phyloP scores from a whole-genome alignment of 2,888 invertebrate species.

The Empis stercorea region DNA sequence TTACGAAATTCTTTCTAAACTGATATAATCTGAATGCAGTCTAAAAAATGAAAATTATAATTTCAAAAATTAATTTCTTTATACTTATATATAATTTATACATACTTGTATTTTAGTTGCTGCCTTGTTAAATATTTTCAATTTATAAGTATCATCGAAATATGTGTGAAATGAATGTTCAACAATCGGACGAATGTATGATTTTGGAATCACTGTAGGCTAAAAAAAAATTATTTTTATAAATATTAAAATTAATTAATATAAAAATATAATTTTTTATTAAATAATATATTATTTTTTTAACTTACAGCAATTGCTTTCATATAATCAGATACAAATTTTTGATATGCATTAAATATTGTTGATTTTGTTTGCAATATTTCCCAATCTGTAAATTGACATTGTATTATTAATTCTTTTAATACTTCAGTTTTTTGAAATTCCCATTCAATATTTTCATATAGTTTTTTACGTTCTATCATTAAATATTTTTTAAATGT shows the following conservation, averaged over 20 bases:
- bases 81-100: not conserved
- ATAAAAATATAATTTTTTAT: too few species aligned
- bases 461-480: constrained; percentile 21
- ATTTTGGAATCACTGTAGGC: too few species aligned
- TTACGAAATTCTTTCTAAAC: too few species aligned
- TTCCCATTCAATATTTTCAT: constrained; percentile 18
- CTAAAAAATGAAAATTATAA: not conserved
- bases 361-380: constrained; percentile 23
- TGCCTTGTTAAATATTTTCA: not conserved
- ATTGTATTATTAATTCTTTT: constrained; percentile 26
- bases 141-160: too few species aligned
- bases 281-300: too few species aligned
- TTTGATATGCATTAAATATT: constrained; percentile 27
- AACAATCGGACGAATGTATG: too few species aligned
- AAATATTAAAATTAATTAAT: too few species aligned
- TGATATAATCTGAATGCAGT: not conserved
- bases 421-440: constrained; percentile 26
- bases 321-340: constrained; percentile 29
- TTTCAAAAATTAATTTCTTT: not conserved
- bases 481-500: constrained; percentile 27
- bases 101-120: not conserved
- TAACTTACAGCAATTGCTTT: constrained; percentile 10
- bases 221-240: too few species aligned
- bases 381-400: constrained; percentile 26
- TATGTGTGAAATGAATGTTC: too few species aligned